Conservation (phyloP, 2,888 invertebrate species). For the Hesperia comma region DNA sequence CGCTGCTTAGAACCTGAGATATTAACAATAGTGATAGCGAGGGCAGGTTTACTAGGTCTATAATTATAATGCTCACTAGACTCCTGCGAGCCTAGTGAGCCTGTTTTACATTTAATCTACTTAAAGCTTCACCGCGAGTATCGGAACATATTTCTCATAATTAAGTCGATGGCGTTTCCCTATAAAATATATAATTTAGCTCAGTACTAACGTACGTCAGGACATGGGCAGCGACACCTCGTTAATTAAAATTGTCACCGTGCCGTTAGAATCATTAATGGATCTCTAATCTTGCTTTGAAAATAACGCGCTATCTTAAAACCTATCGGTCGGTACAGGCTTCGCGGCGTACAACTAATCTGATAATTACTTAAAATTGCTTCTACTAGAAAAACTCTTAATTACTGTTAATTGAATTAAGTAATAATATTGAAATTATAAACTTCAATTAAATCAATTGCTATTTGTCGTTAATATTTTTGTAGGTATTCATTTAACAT, state of each 20-base stretch:
- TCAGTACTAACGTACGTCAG: constrained; percentile 13
- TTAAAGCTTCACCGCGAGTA: not conserved
- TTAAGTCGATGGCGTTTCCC: constrained; percentile 9
- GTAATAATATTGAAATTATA: too few species aligned
- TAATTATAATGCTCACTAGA: too few species aligned
- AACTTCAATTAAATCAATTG: too few species aligned
- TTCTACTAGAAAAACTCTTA: not conserved
- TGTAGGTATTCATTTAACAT: too few species aligned
- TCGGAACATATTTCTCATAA: constrained; percentile 12
- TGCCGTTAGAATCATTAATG: constrained; percentile 26
- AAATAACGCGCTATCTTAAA: constrained; percentile 5
- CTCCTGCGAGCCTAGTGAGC: too few species aligned
- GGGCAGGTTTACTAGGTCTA: too few species aligned
- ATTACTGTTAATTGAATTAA: too few species aligned
- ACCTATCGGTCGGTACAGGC: constrained; percentile 1
- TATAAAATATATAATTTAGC: constrained; percentile 26
- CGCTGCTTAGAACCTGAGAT: too few species aligned
- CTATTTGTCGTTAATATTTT: too few species aligned
- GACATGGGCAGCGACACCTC: constrained; percentile 18
- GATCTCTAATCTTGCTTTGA: constrained; percentile 24
- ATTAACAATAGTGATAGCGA: too few species aligned
- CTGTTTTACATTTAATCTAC: constrained; percentile 14
- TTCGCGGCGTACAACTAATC: not conserved
- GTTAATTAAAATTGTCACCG: constrained; percentile 34
- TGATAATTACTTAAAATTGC: not conserved